Evolutionary conservation across 2,113 vertebrate species (phyloP).

Genomic region (Phalacrocorax carbo): DNA sequence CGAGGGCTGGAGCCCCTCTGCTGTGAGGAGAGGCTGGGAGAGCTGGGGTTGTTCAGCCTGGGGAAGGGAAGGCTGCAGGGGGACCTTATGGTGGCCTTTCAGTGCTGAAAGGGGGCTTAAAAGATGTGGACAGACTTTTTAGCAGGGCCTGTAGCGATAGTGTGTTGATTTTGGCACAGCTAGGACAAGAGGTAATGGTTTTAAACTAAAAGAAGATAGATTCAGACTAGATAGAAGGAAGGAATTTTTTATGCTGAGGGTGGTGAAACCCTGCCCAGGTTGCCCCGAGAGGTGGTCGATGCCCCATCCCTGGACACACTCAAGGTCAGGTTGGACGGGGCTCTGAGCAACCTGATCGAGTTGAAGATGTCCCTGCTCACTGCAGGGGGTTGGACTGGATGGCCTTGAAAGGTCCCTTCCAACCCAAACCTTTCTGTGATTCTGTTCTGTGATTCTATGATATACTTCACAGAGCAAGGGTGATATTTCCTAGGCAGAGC

Average conservation of each 20-base stretch:
- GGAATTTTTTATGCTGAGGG: rapidly evolving
- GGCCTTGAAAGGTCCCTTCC: not conserved
- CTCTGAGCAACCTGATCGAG: rapidly evolving
- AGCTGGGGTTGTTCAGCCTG: not conserved
- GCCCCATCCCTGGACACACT: not conserved
- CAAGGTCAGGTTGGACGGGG: rapidly evolving
- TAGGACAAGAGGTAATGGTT: not conserved
- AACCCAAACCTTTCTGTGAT: not conserved
- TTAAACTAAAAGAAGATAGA: not conserved
- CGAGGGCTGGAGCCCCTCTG: not conserved
- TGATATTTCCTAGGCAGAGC: not conserved
- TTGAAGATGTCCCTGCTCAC: rapidly evolving
- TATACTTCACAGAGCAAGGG: not conserved
- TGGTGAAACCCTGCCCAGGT: not conserved
- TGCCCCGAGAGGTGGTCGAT: not conserved
- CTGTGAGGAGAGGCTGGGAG: not conserved
- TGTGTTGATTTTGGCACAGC: no score
- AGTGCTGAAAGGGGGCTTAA: not conserved
- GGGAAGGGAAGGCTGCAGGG: not conserved
- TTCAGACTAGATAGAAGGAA: not conserved
- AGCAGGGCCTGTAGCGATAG: rapidly evolving
- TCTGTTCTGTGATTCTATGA: not conserved
- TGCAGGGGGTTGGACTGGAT: not conserved
- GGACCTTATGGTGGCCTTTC: rapidly evolving
- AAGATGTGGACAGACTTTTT: not conserved